These are phyloP conservation scores for Cryptophagus acutangulus DNA, from an alignment of 2,888 invertebrate species.

Conservation along the genomic window DNA sequence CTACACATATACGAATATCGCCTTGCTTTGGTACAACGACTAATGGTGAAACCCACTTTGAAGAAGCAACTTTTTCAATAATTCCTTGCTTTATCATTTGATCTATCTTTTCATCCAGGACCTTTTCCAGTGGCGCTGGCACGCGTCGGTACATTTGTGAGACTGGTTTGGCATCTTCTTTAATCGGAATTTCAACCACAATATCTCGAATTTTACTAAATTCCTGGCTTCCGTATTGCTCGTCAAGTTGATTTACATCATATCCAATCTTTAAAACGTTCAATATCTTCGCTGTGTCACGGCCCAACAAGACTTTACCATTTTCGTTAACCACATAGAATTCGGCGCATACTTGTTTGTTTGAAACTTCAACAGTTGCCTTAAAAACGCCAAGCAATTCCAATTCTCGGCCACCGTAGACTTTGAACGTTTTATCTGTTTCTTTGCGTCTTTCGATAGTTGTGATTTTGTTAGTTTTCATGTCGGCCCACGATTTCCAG, in stretches of 20 bases:
- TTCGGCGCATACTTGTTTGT: constrained; percentile 13
- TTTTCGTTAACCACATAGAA: constrained; percentile 23
- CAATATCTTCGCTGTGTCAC: constrained; percentile 21
- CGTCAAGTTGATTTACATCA: too few species aligned
- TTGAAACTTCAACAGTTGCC: constrained; percentile 15
- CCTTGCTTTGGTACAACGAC: constrained; percentile 11
- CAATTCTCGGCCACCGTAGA: too few species aligned
- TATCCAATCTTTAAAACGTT: constrained; percentile 25
- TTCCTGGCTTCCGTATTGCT: too few species aligned
- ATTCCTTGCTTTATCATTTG: constrained; percentile 4
- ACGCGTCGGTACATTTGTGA: constrained; percentile 7
- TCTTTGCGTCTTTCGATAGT: too few species aligned
- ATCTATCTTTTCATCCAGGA: constrained; percentile 8
- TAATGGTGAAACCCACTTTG: constrained; percentile 14
- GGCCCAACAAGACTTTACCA: constrained; percentile 20
- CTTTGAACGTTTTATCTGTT: too few species aligned
- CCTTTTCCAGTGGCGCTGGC: constrained; percentile 8
- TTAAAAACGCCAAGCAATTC: constrained; percentile 26
- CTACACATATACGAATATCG: constrained; percentile 15
- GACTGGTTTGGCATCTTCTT: constrained; percentile 9
- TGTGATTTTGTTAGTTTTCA: too few species aligned
- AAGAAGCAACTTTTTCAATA: constrained; percentile 6
- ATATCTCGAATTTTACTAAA: too few species aligned
- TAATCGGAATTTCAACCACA: constrained; percentile 13
- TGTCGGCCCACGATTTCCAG: too few species aligned